phyloP scores from a whole-genome alignment of 2,113 vertebrate species.

The Jacana jacana region DNA sequence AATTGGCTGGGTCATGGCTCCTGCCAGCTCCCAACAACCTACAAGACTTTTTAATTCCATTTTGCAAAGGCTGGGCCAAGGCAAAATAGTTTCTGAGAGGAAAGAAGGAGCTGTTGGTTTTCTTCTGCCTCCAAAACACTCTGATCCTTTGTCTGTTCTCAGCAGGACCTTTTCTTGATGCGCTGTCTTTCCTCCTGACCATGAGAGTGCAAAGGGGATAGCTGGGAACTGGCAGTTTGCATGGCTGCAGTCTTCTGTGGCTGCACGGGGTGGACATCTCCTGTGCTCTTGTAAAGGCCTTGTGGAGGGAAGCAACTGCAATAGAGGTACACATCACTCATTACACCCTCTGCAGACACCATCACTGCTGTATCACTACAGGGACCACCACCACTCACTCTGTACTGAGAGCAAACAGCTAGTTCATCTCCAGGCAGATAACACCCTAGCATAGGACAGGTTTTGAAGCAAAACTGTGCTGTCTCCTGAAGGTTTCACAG shows the following conservation, averaged over 20 bases:
- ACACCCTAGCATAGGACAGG: no score
- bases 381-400: not conserved
- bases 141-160: not conserved
- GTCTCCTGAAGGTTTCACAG: not conserved
- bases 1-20: constrained; percentile 51
- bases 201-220: fast-evolving
- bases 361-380: fast-evolving
- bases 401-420: not conserved
- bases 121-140: constrained; percentile 13
- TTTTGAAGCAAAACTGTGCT: not conserved
- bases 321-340: not conserved
- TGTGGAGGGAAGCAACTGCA: not conserved
- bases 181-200: not conserved
- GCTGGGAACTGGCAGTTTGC: not conserved
- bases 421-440: not conserved
- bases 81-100: not conserved
- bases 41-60: constrained; percentile 64
- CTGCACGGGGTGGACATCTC: not conserved
- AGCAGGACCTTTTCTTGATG: not conserved
- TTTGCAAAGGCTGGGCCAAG: constrained; percentile 48
- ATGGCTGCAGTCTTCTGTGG: not conserved
- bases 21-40: constrained; percentile 45
- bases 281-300: not conserved
- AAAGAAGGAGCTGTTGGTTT: not conserved
- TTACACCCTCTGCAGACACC: not conserved